Evolutionary conservation across 2,113 vertebrate species (phyloP).

Genomic region (Carassius auratus): DNA sequence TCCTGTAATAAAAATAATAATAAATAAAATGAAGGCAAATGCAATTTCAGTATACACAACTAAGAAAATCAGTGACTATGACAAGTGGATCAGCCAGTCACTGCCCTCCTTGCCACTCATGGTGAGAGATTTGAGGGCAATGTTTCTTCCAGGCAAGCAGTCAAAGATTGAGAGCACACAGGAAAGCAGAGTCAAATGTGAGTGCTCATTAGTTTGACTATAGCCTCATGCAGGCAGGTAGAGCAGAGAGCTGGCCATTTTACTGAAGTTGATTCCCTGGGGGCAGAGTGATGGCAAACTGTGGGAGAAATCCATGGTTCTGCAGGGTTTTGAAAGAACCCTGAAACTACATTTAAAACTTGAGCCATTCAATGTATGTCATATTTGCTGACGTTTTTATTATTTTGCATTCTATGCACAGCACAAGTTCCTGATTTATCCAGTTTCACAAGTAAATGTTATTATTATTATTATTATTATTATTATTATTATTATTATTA

Average conservation of each 20-base stretch:
- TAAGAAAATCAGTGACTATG: slow-evolving; percentile 25
- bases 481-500: too few species aligned
- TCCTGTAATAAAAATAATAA: neutral
- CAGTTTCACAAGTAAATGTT: neutral
- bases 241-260: slow-evolving; percentile 40
- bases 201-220: slow-evolving; percentile 53
- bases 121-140: slow-evolving; percentile 38
- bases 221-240: slow-evolving; percentile 34
- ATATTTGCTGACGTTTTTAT: slow-evolving; percentile 9
- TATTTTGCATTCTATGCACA: slow-evolving; percentile 26
- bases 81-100: slow-evolving; percentile 27
- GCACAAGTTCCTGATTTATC: slow-evolving; percentile 17
- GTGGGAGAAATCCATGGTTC: slow-evolving; percentile 38
- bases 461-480: too few species aligned
- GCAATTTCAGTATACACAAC: neutral
- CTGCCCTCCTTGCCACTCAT: slow-evolving; percentile 31
- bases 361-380: slow-evolving; percentile 12
- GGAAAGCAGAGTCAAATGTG: slow-evolving; percentile 40
- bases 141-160: slow-evolving; percentile 43
- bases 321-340: slow-evolving; percentile 13
- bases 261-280: slow-evolving; percentile 35
- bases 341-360: slow-evolving; percentile 7
- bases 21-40: neutral
- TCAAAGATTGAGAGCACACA: slow-evolving; percentile 42
- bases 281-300: slow-evolving; percentile 19